Evolutionary conservation across 2,113 vertebrate species (phyloP).

Genomic region (Delphinapterus leucas): DNA sequence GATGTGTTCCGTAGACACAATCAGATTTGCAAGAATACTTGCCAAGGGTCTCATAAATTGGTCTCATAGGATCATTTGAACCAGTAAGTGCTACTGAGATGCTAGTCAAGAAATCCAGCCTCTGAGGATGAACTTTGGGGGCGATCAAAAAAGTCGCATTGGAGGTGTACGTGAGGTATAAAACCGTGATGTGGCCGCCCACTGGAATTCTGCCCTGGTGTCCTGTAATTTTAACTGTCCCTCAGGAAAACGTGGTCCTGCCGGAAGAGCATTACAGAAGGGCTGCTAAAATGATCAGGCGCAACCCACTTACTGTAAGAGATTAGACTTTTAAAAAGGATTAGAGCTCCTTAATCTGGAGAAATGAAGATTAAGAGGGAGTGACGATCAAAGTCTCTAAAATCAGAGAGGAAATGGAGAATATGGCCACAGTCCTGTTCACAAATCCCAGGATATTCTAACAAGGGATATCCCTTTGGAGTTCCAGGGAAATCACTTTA

Average conservation of each 20-base stretch:
- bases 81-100: not conserved
- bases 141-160: not conserved
- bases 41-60: not conserved
- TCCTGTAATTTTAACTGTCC: not conserved
- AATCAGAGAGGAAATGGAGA: constrained; percentile 60
- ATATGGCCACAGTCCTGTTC: not conserved
- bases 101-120: not conserved
- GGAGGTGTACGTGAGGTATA: not conserved
- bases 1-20: not conserved
- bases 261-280: not conserved
- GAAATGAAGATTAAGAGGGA: constrained; percentile 52
- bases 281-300: not conserved
- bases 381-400: constrained; percentile 47
- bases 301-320: not conserved
- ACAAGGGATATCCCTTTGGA: not conserved
- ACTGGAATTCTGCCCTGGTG: not conserved
- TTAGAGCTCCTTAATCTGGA: constrained; percentile 58
- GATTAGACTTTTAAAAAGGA: constrained; percentile 62
- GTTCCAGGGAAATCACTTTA: constrained; percentile 21
- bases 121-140: not conserved
- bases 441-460: constrained; percentile 11
- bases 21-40: not conserved
- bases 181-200: not conserved
- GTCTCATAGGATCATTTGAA: not conserved
- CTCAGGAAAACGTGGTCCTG: not conserved